Evolutionary conservation across 2,888 invertebrate species (phyloP).

Genomic region (Copidosoma aretas): DNA sequence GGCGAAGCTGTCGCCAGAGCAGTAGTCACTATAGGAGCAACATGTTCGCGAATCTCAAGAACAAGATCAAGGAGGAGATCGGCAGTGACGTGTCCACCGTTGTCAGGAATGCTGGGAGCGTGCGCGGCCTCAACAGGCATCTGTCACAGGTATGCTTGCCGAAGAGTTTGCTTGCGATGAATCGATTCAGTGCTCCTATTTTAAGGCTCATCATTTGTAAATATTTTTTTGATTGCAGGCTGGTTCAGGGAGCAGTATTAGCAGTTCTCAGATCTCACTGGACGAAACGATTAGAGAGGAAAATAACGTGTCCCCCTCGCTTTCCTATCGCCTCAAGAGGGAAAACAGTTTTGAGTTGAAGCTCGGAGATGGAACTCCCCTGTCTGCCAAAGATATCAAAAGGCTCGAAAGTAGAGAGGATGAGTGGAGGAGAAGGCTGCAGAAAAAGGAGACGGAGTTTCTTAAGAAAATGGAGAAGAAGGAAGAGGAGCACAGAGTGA

Average conservation of each 20-base stretch:
- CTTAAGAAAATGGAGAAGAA: constrained; percentile 62
- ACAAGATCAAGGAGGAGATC: constrained; percentile 88
- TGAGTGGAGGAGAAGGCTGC: constrained; percentile 59
- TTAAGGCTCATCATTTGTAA: neutral
- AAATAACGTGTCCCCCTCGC: constrained; percentile 49
- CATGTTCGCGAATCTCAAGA: constrained; percentile 88
- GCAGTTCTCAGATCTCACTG: constrained; percentile 58
- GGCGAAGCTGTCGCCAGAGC: neutral
- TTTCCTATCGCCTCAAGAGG: constrained; percentile 49
- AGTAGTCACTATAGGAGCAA: constrained; percentile 6
- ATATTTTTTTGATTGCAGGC: constrained; percentile 47
- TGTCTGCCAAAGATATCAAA: constrained; percentile 57
- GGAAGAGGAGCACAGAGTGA: constrained; percentile 60
- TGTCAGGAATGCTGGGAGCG: constrained; percentile 56
- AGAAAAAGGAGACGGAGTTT: constrained; percentile 69
- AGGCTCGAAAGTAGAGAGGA: constrained; percentile 58
- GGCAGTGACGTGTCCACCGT: constrained; percentile 75
- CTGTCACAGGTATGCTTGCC: constrained; percentile 54
- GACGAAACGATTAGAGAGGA: constrained; percentile 56
- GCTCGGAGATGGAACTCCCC: constrained; percentile 57
- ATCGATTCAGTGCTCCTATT: constrained; percentile 1
- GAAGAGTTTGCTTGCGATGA: neutral
- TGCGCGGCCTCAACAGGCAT: constrained; percentile 56
- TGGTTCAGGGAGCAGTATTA: constrained; percentile 61
- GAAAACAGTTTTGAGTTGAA: constrained; percentile 63